phyloP scores from a whole-genome alignment of 2,797 vertebrate genomes.

The Pangasius larnaudii region DNA sequence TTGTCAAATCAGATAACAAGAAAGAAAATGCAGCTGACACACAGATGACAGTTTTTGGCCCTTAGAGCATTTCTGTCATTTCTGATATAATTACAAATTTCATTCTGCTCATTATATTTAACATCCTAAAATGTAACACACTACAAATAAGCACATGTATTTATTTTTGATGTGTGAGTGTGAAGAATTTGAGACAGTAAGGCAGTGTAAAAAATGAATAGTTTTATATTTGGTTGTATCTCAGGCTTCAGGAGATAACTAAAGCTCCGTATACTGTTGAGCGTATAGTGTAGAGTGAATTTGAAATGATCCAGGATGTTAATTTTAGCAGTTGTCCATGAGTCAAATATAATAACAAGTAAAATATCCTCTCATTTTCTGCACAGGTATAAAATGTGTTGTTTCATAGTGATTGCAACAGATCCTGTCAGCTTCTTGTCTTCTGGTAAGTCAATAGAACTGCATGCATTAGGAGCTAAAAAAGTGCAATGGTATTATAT shows the following conservation, averaged over 20 bases:
- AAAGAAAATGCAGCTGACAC: not conserved
- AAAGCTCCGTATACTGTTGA: not conserved
- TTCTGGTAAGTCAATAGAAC: conserved; percentile 14
- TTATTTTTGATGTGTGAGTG: not conserved
- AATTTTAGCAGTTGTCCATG: not conserved
- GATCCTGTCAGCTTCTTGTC: conserved; percentile 16
- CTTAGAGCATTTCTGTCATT: conserved; percentile 13
- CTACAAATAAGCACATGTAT: not conserved
- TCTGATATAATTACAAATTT: not conserved
- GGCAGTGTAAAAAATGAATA: not conserved
- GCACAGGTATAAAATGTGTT: not conserved
- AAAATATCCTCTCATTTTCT: not conserved
- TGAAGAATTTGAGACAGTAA: not conserved
- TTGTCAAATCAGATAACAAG: conserved; percentile 7
- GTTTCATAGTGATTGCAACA: conserved; percentile 21
- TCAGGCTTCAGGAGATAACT: not conserved
- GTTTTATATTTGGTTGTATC: not conserved
- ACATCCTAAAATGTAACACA: not conserved
- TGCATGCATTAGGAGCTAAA: conserved; percentile 20
- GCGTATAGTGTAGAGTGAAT: not conserved
- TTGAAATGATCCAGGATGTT: not conserved
- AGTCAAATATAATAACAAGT: not conserved
- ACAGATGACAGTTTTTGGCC: not conserved
- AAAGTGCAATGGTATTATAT: conserved; percentile 39
- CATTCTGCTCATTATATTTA: not conserved